Evolutionary conservation across 2,888 invertebrate species (phyloP), one percentile per base, ranked within the genome.

Genomic region (Gibbula magus): DNA sequence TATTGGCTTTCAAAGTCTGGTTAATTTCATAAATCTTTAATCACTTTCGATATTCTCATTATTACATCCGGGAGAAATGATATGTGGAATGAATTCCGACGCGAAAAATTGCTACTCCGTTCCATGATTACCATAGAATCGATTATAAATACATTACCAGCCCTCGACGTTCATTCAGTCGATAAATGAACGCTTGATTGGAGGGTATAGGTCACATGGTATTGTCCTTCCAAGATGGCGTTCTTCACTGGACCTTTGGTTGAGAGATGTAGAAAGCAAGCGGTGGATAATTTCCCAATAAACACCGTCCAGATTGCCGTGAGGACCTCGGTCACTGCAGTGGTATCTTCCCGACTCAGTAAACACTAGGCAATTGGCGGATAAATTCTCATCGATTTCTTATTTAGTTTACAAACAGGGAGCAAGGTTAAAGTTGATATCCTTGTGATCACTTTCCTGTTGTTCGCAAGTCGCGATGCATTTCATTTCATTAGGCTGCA

Each of bases 1-100:
- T 75, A 52, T 54, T 52, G 75, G 54, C 18, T 75, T 54, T 35
- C 53, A 7, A 35, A 75, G 54, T 75, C 75, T 75, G 75, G 75
- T 75, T 75, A 75, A 75, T 75, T 75, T 75, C 75, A 75, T 75
- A 75, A 75, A 75, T 75, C 75, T 75, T 75, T 75, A 53, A 75
- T 75, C 54, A 75, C 32, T 54, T 75, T 52, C 53, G 75, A 75
- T 75, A 75, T 70, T 70, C 54, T 32, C 54, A 75, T 75, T 32
- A 75, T 75, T 29, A 75, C 54, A 20, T 52, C 74, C 74, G 45
- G 54, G 54, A 75, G 51, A 75, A 54, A 75, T 54, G 53, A 32
- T 54, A 52, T 29, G 29, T 52, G 54, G 54, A 75, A 75, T 75
- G 54, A 54, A 75, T 53, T 53, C 53, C 54, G 75, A 54, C 75